Evolutionary conservation across 2,113 vertebrate genomes (phyloP).

Genomic region (Colius striatus): DNA sequence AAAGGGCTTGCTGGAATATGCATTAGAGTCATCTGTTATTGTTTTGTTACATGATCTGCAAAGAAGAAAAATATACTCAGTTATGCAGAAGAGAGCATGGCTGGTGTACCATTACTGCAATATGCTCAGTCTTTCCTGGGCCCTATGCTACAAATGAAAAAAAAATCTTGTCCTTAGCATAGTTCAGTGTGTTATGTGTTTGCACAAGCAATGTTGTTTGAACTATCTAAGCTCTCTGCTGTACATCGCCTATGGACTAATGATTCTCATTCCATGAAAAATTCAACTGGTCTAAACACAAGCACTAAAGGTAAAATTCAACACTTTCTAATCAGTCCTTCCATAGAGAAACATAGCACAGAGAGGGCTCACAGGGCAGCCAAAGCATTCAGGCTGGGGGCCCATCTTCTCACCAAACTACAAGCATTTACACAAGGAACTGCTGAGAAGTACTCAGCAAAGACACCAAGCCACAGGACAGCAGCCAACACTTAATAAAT

Average conservation of each 20-base stretch:
- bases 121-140: neutral
- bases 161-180: neutral
- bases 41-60: neutral
- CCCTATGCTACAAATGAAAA: neutral
- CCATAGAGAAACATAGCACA: neutral
- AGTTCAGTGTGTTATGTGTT: neutral
- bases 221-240: neutral
- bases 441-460: neutral
- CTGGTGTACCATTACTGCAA: neutral
- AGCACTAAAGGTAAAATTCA: neutral
- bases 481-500: conserved; percentile 25
- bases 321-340: neutral
- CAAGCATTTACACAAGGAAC: neutral
- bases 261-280: neutral
- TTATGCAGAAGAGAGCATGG: neutral
- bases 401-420: neutral
- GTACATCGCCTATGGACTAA: neutral
- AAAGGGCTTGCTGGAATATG: neutral
- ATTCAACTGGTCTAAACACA: neutral
- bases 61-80: neutral
- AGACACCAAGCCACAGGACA: conserved; percentile 17
- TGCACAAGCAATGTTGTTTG: neutral
- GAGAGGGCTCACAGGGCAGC: neutral
- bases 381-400: neutral
- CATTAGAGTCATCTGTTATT: conserved; percentile 17